Base-by-base conservation (phyloP, 2,797 vertebrate genomes). In the Lacerta viridis region DNA sequence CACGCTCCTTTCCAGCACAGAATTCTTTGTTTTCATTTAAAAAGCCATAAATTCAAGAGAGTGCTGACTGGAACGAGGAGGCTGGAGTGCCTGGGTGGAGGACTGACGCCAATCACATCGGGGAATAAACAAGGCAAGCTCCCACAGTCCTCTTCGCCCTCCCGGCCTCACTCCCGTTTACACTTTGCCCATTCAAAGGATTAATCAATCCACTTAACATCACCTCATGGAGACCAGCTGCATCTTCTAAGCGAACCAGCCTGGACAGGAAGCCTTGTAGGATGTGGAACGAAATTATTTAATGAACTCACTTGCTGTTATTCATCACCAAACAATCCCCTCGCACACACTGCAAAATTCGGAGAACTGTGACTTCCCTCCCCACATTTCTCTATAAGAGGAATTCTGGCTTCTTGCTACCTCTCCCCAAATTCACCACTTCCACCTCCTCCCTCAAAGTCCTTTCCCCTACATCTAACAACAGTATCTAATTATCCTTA, bases 211-310 rank as follows among this genome's bases (percentile, higher is more conserved):
- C 76, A 39, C 33, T 39, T 41, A 76, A 55, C 17, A 66, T 81
- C 61, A 15, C 77, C 61, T 68, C 59, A 74, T n/a, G 43, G 78
- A 76, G 83, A 75, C n/a, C 88, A 89, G 83, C 83, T 89, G 88
- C 43, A 7, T 68, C 68, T 76, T 81, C 59, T 81, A 68, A 79
- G 50, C 25, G 15, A 84, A 55, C 25, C 2, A 55, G 18, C 1
- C 59, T 81, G 71, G 69, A n/a, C 27, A 9, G 41, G 33, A 66
- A 72, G 69, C 43, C 11, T 43, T n/a, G 15, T 64, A 71, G 20
- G 36, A n/a, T 3, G 7, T 7, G 41, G 69, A 82, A 75, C 74
- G 25, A 43, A 72, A 69, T 46, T 59, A 3, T 17, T 61, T 50
- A 10, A 9, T 74, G 61, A 74, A 39, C 72, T 74, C 36, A 17